Evolutionary conservation across 2,888 invertebrate genomes (phyloP).

Genomic region (Lithophane semibrunnea): DNA sequence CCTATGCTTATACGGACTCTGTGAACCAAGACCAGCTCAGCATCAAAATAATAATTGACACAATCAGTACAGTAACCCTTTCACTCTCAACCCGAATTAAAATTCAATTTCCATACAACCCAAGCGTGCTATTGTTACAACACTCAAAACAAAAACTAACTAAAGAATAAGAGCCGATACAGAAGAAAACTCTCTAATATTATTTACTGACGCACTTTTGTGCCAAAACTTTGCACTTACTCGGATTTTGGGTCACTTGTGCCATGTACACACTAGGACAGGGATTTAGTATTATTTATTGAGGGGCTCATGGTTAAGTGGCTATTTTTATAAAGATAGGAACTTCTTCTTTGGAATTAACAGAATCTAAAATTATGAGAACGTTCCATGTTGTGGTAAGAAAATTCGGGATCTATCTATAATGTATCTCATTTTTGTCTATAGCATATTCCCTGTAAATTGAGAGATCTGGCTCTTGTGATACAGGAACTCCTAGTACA

Average conservation of each 20-base stretch:
- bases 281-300: background rate
- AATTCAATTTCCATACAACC: conserved; percentile 41
- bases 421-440: no score
- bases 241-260: conserved; percentile 65
- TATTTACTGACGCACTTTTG: conserved; percentile 64
- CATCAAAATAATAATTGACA: no score
- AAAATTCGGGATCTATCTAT: background rate
- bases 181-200: conserved; percentile 67
- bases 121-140: conserved; percentile 29
- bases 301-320: background rate
- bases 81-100: background rate
- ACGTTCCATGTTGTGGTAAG: background rate
- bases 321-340: background rate
- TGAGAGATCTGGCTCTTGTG: no score
- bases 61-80: background rate
- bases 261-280: conserved; percentile 62
- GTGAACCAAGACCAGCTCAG: background rate
- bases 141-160: conserved; percentile 61
- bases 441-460: no score
- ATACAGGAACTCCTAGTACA: no score
- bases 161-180: conserved; percentile 41
- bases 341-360: background rate
- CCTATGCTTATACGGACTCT: background rate
- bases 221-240: conserved; percentile 76
- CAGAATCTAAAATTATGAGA: background rate